Evolutionary conservation across 1,140 invertebrate species (phyloP).

Genomic region (Musca domestica): DNA sequence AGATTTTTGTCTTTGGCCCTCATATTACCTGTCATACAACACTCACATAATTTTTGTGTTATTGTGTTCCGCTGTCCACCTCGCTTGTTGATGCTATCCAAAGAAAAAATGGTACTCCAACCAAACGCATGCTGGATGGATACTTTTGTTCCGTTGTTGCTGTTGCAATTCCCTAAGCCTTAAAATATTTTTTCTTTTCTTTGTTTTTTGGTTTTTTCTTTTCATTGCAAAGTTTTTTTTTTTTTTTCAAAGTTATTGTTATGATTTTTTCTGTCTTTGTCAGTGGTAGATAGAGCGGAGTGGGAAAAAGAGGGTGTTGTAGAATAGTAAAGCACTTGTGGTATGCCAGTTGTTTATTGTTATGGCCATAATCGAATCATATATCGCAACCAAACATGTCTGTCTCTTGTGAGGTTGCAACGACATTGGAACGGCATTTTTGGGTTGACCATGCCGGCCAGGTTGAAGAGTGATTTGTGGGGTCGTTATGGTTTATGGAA

Average conservation of each 20-base stretch:
- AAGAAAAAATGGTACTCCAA: no score
- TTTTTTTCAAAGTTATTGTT: background rate
- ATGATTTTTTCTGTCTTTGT: background rate
- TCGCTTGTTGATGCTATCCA: no score
- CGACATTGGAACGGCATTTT: background rate
- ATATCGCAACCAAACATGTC: no score
- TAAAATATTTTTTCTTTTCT: slow-evolving; percentile 3
- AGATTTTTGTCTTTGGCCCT: no score
- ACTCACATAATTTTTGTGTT: no score
- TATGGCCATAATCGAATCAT: background rate
- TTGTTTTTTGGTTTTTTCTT: background rate
- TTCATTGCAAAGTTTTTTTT: background rate
- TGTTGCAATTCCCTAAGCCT: slow-evolving; percentile 17
- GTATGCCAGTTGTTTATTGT: slow-evolving; percentile 8
- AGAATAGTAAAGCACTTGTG: slow-evolving; percentile 11
- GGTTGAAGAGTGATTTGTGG: slow-evolving; percentile 7
- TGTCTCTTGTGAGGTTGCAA: no score
- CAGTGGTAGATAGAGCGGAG: no score
- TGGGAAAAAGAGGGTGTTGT: no score
- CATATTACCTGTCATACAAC: no score
- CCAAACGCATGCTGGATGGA: no score
- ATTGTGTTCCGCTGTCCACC: no score
- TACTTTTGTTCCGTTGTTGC: background rate
- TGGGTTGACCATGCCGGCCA: no score
- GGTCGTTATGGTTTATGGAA: slow-evolving; percentile 19